Evolutionary conservation across 2,113 vertebrate genomes (phyloP).

Genomic region (Laterallus jamaicensis): DNA sequence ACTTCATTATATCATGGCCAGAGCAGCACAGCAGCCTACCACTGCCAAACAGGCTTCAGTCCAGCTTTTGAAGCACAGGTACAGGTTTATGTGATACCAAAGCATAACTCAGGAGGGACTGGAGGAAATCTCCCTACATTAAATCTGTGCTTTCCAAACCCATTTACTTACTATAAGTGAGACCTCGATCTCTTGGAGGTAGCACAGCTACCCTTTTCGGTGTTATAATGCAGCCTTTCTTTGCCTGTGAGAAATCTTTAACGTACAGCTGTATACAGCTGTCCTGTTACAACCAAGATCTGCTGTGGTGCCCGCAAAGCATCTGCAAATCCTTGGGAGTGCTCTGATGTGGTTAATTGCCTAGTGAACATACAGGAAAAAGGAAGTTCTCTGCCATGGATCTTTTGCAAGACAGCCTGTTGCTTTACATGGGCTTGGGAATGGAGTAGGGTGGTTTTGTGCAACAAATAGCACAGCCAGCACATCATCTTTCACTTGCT

Average conservation of each 20-base stretch:
- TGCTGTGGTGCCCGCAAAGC: background rate
- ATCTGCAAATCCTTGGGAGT: background rate
- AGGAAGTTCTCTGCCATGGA: background rate
- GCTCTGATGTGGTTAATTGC: background rate
- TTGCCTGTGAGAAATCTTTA: background rate
- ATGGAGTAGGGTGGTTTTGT: background rate
- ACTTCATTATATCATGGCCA: background rate
- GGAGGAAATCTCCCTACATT: background rate
- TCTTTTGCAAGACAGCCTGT: background rate
- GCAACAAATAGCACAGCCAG: background rate
- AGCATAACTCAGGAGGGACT: background rate
- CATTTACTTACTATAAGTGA: background rate
- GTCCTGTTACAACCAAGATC: background rate
- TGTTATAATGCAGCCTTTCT: background rate
- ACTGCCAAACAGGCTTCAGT: background rate
- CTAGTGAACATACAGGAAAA: background rate
- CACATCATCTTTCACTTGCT: background rate
- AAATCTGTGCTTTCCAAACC: background rate
- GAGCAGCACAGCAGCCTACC: background rate
- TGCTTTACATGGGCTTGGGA: background rate
- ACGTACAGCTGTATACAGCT: slow-evolving; percentile 18
- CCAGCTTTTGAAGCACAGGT: background rate
- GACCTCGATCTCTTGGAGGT: background rate
- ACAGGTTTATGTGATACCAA: background rate
- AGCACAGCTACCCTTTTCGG: background rate